phyloP scores from a whole-genome alignment of 2,888 invertebrate species.

The Liopterus haemorrhoidalis region DNA sequence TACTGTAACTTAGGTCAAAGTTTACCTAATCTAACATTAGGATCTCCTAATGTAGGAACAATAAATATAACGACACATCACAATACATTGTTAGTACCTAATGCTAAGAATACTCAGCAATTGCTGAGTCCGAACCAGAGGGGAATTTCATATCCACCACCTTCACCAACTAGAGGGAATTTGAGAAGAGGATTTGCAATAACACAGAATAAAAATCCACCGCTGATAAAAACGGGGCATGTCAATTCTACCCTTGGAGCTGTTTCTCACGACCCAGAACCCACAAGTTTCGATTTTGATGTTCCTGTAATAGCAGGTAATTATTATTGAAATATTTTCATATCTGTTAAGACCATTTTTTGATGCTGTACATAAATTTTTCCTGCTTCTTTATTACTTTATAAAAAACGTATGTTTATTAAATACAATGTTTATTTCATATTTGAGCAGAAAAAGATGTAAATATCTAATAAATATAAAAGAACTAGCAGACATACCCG shows the following conservation, averaged over 20 bases:
- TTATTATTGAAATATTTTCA: no score
- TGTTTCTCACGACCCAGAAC: slow-evolving; percentile 38
- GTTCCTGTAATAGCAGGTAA: slow-evolving; percentile 48
- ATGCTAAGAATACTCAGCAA: slow-evolving; percentile 44
- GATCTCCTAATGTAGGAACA: slow-evolving; percentile 43
- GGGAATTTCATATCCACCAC: slow-evolving; percentile 78
- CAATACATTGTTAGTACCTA: slow-evolving; percentile 54
- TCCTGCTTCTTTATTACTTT: no score
- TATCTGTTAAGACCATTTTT: no score
- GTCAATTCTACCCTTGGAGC: slow-evolving; percentile 51
- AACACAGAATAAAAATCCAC: slow-evolving; percentile 70
- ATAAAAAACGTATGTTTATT: no score
- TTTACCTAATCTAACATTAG: slow-evolving; percentile 65
- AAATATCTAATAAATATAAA: no score
- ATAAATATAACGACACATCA: slow-evolving; percentile 43
- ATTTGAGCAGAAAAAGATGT: no score
- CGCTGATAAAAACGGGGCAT: slow-evolving; percentile 73
- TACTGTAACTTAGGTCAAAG: slow-evolving; percentile 68
- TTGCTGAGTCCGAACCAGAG: slow-evolving; percentile 56
- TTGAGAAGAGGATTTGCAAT: slow-evolving; percentile 63
- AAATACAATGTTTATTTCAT: no score
- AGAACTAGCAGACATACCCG: no score
- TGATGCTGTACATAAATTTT: no score
- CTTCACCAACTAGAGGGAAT: slow-evolving; percentile 65
- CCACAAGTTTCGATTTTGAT: slow-evolving; percentile 46